These are phyloP conservation scores for Leuciscus waleckii DNA, from an alignment of 2,797 vertebrate genomes.

Conservation along the genomic window DNA sequence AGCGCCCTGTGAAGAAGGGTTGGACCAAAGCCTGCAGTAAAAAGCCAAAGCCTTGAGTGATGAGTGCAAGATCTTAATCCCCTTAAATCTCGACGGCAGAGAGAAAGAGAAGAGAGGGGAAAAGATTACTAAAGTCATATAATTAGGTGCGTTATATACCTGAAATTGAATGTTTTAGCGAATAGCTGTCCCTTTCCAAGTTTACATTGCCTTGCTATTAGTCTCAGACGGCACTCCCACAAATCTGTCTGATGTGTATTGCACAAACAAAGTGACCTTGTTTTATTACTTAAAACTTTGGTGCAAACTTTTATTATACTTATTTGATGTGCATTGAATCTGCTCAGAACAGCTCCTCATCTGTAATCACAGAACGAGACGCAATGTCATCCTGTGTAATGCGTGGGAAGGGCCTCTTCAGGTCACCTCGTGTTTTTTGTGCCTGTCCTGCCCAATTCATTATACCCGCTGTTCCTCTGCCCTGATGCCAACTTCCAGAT, in stretches of 20 bases:
- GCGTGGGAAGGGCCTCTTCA: slow-evolving; percentile 54
- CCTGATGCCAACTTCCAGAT: slow-evolving; percentile 65
- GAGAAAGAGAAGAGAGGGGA: background rate
- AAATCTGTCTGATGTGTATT: background rate
- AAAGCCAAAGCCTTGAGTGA: background rate
- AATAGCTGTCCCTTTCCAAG: background rate
- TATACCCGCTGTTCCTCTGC: slow-evolving; percentile 58
- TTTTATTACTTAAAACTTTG: background rate
- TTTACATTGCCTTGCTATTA: slow-evolving; percentile 17
- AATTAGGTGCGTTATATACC: background rate
- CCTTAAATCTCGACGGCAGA: slow-evolving; percentile 8
- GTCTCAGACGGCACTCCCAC: slow-evolving; percentile 8
- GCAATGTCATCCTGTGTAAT: slow-evolving; percentile 39
- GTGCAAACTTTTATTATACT: background rate
- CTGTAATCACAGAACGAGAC: slow-evolving; percentile 35
- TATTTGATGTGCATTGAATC: slow-evolving; percentile 7
- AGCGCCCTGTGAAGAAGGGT: slow-evolving; percentile 59
- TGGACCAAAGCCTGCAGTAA: slow-evolving; percentile 46
- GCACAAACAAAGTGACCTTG: background rate
- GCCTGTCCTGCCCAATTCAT: slow-evolving; percentile 53
- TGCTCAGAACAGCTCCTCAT: background rate
- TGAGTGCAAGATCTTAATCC: slow-evolving; percentile 3
- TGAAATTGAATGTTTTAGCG: slow-evolving; percentile 16
- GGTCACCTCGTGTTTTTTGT: slow-evolving; percentile 51
- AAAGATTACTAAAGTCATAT: slow-evolving; percentile 14